These are phyloP conservation scores for Epirrita christyi DNA, from an alignment of 2,888 invertebrate species.

Conservation along the genomic window DNA sequence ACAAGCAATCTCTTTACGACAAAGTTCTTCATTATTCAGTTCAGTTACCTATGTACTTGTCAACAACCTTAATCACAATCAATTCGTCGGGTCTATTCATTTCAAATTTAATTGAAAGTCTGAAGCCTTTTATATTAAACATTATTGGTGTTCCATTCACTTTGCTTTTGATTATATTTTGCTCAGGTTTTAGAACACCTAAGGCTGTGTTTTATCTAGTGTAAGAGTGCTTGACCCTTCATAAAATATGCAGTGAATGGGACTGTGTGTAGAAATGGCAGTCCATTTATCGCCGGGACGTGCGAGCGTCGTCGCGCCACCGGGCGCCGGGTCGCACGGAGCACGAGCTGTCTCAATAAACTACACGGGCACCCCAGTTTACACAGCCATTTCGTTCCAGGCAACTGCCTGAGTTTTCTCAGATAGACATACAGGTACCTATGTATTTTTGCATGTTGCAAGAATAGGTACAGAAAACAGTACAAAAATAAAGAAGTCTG, in stretches of 20 bases:
- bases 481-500: no score
- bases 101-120: constrained; percentile 14
- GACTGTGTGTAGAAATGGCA: constrained; percentile 45
- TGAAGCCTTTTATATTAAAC: constrained; percentile 7
- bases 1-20: constrained; percentile 5
- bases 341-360: constrained; percentile 35
- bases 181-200: not conserved
- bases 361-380: constrained; percentile 28
- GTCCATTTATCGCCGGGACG: constrained; percentile 45
- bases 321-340: constrained; percentile 1
- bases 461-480: no score
- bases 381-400: constrained; percentile 30
- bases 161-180: constrained; percentile 17
- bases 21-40: constrained; percentile 10
- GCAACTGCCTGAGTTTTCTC: constrained; percentile 14
- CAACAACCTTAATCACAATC: constrained; percentile 8
- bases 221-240: constrained; percentile 50
- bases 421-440: not conserved
- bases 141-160: constrained; percentile 4
- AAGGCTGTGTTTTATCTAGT: constrained; percentile 48
- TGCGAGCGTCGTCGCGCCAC: constrained; percentile 25
- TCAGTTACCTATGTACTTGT: not conserved
- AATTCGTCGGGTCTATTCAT: constrained; percentile 14
- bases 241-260: constrained; percentile 54
- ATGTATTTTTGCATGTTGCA: no score